These are phyloP conservation scores for Cheilinus undulatus DNA, from an alignment of 2,113 vertebrate species.

Conservation along the genomic window DNA sequence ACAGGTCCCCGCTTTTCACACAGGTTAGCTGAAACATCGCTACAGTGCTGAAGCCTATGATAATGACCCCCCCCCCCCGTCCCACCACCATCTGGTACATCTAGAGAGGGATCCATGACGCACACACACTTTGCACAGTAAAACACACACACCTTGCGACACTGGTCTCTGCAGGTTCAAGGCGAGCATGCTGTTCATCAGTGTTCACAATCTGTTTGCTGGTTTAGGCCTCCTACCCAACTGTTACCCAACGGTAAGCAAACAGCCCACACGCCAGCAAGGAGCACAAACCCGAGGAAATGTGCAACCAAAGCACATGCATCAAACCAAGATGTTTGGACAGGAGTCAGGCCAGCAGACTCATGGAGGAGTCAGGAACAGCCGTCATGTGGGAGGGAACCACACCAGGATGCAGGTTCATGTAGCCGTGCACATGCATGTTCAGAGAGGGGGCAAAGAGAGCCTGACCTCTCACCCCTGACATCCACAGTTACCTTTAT, in stretches of 20 bases:
- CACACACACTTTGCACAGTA: constrained; percentile 9
- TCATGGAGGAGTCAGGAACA: neutral
- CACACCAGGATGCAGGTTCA: neutral
- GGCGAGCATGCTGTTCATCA: constrained; percentile 62
- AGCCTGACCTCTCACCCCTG: no score
- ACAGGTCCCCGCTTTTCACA: neutral
- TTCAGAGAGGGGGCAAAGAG: no score
- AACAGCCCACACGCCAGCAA: constrained; percentile 18
- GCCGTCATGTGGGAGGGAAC: neutral
- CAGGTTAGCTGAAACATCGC: constrained; percentile 34
- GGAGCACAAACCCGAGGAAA: constrained; percentile 19
- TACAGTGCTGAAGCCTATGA: constrained; percentile 20
- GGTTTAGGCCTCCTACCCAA: constrained; percentile 45
- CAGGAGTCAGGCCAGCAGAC: neutral
- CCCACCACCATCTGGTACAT: constrained; percentile 56
- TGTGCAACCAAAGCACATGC: constrained; percentile 25
- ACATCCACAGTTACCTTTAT: no score
- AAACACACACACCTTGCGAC: constrained; percentile 45
- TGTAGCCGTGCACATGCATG: no score
- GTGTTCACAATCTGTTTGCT: constrained; percentile 66
- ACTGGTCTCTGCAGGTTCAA: constrained; percentile 62
- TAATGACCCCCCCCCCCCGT: constrained; percentile 48
- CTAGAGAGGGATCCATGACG: constrained; percentile 26
- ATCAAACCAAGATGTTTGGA: constrained; percentile 12
- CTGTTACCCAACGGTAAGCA: constrained; percentile 44